These are phyloP conservation scores for Coenonympha arcania DNA, from an alignment of 2,888 invertebrate genomes.

Conservation along the genomic window DNA sequence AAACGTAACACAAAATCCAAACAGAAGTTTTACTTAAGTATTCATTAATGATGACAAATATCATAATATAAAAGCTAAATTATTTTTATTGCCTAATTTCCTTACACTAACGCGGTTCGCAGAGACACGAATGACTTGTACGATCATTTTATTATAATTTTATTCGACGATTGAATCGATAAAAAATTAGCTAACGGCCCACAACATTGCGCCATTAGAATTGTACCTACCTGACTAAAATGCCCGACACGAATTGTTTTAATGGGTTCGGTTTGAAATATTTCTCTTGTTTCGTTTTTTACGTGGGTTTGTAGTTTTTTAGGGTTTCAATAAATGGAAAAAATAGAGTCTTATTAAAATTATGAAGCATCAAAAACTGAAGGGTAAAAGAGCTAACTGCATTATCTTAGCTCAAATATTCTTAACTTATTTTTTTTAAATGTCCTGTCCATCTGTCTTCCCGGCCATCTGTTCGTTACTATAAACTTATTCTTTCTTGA, in stretches of 20 bases:
- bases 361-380: too few relatives aligned
- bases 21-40: not conserved
- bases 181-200: constrained; percentile 21
- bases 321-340: not conserved
- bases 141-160: constrained; percentile 24
- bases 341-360: too few relatives aligned
- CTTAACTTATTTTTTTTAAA: too few relatives aligned
- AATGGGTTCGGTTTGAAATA: not conserved
- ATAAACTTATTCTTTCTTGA: too few relatives aligned
- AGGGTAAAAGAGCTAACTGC: too few relatives aligned
- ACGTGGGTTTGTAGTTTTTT: not conserved
- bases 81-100: constrained; percentile 20
- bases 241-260: constrained; percentile 2
- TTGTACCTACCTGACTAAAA: constrained; percentile 4
- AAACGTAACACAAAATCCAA: not conserved
- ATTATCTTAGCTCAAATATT: too few relatives aligned
- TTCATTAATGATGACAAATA: not conserved
- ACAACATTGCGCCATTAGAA: constrained; percentile 12
- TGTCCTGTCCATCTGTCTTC: too few relatives aligned
- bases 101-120: constrained; percentile 16
- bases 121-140: constrained; percentile 18
- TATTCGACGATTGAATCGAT: constrained; percentile 19
- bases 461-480: too few relatives aligned
- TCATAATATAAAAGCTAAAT: constrained; percentile 9
- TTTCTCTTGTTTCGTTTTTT: not conserved